phyloP scores from a whole-genome alignment of 2,113 vertebrate species.

The Dipodomys stephensi region DNA sequence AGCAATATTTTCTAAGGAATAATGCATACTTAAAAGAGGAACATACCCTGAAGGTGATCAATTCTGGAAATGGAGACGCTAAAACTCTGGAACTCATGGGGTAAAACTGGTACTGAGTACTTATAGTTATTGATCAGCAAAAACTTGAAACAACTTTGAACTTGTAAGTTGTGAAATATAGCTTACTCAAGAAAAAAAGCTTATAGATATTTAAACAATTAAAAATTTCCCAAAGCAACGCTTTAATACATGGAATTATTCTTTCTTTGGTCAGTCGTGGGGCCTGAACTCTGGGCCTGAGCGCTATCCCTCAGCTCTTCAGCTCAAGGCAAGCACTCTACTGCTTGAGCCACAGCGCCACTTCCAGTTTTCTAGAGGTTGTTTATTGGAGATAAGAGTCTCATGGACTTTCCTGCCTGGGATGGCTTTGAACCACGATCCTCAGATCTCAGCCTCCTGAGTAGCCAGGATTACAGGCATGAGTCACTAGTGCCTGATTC shows the following conservation, averaged over 20 bases:
- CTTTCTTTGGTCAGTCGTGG: neutral
- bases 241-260: neutral
- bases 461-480: too few species aligned
- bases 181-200: neutral
- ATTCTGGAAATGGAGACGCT: constrained; percentile 14
- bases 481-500: too few species aligned
- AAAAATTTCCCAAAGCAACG: neutral
- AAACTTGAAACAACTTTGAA: constrained; percentile 34
- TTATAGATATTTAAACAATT: neutral
- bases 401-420: too few species aligned
- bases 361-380: too few species aligned
- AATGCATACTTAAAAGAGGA: neutral
- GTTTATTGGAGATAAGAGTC: too few species aligned
- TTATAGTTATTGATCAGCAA: constrained; percentile 16
- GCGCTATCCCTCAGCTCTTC: too few species aligned
- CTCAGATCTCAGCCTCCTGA: too few species aligned
- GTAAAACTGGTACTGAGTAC: neutral
- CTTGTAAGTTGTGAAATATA: neutral
- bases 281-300: too few species aligned
- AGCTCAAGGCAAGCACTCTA: too few species aligned
- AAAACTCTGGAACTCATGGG: neutral
- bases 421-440: too few species aligned
- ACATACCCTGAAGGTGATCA: neutral
- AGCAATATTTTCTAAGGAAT: neutral
- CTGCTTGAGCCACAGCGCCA: too few species aligned